Conservation (phyloP, 2,113 vertebrate genomes). For the Podilymbus podiceps region DNA sequence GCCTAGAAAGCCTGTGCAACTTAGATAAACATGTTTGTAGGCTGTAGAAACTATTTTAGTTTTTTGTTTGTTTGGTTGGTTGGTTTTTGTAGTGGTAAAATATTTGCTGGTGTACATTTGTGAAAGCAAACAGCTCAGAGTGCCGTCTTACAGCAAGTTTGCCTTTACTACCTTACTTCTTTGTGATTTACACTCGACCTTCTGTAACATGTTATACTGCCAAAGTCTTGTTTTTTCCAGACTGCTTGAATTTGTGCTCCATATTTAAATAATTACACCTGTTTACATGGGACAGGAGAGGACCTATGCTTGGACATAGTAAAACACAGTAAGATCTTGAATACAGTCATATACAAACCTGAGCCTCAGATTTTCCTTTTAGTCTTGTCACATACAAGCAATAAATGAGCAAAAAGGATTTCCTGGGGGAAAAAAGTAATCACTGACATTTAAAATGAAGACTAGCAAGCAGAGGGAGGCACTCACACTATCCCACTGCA, state of each 20-base stretch:
- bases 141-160: not conserved
- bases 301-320: not conserved
- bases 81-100: not conserved
- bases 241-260: not conserved
- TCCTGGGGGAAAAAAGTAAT: not conserved
- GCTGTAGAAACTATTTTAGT: not conserved
- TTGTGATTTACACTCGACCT: not conserved
- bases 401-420: not conserved
- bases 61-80: no score
- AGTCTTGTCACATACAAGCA: not conserved
- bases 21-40: not conserved
- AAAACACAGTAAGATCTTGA: not conserved
- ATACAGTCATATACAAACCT: not conserved
- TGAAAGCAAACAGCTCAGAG: not conserved
- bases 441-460: not conserved
- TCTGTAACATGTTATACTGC: not conserved
- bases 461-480: not conserved
- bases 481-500: not conserved
- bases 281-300: not conserved
- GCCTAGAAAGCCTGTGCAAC: not conserved
- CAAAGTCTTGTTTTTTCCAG: not conserved
- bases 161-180: not conserved
- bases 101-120: not conserved
- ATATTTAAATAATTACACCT: not conserved
- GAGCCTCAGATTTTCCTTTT: not conserved